Conservation (phyloP, 2,888 invertebrate species). For the Oxystoma pomonae region DNA sequence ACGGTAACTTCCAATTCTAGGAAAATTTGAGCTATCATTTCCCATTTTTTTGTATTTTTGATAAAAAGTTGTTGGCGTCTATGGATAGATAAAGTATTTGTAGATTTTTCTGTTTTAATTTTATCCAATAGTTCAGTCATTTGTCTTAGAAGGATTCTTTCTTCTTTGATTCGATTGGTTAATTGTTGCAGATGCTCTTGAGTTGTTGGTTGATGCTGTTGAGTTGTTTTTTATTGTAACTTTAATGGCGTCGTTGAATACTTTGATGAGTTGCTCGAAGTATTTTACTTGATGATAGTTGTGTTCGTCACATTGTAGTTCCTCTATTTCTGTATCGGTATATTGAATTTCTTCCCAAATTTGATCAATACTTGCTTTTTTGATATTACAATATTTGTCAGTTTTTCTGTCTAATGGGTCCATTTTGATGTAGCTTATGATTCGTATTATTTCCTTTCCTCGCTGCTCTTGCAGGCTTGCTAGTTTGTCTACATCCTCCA, state of each 20-base stretch:
- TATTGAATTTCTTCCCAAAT: background rate
- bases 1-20: background rate
- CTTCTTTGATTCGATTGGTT: background rate
- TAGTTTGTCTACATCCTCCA: background rate
- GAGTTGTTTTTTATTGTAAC: background rate
- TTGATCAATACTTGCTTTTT: background rate
- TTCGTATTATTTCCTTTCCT: background rate
- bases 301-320: background rate
- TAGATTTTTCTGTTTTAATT: no score
- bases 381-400: background rate
- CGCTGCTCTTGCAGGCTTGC: background rate
- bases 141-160: background rate
- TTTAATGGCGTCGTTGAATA: background rate
- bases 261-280: background rate
- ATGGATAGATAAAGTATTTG: background rate
- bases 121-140: no score
- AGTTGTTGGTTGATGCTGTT: background rate
- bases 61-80: background rate
- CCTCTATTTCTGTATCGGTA: background rate
- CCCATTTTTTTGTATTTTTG: background rate
- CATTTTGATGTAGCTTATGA: background rate
- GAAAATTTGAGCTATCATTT: background rate
- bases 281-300: background rate
- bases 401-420: background rate
- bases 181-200: background rate